phyloP scores from a whole-genome alignment of 2,797 vertebrate genomes.

The Argentina silus region DNA sequence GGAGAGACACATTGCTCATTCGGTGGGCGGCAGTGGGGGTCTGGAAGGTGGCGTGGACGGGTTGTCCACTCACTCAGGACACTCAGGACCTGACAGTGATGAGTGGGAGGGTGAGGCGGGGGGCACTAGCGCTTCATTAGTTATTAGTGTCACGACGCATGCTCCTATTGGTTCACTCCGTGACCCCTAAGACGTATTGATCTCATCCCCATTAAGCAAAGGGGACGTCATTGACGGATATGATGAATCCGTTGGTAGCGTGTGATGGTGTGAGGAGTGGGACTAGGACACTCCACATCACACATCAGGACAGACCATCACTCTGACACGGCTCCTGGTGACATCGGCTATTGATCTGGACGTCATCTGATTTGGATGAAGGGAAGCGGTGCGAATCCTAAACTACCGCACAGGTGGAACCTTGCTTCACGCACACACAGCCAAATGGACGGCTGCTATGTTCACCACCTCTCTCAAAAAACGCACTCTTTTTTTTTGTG shows the following conservation, averaged over 20 bases:
- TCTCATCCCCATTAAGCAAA: background rate
- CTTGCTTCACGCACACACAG: background rate
- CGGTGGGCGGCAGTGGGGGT: background rate
- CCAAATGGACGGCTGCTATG: no score
- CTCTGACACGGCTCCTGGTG: background rate
- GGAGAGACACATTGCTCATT: background rate
- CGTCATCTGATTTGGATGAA: background rate
- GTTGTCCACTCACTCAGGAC: background rate
- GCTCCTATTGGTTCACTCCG: background rate
- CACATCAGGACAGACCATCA: background rate
- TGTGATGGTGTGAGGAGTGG: background rate
- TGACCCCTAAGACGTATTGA: constrained; percentile 6
- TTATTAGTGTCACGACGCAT: background rate
- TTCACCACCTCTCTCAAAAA: no score
- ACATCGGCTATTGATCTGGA: background rate
- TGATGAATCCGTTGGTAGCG: background rate
- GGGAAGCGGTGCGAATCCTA: background rate
- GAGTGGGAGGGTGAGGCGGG: background rate
- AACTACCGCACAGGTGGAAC: background rate
- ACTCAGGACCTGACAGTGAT: background rate
- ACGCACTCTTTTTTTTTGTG: no score
- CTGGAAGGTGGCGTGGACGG: background rate
- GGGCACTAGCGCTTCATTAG: background rate
- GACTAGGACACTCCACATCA: background rate
- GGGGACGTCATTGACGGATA: background rate